Conservation (phyloP, 2,797 vertebrate species). For the Clangula hyemalis region DNA sequence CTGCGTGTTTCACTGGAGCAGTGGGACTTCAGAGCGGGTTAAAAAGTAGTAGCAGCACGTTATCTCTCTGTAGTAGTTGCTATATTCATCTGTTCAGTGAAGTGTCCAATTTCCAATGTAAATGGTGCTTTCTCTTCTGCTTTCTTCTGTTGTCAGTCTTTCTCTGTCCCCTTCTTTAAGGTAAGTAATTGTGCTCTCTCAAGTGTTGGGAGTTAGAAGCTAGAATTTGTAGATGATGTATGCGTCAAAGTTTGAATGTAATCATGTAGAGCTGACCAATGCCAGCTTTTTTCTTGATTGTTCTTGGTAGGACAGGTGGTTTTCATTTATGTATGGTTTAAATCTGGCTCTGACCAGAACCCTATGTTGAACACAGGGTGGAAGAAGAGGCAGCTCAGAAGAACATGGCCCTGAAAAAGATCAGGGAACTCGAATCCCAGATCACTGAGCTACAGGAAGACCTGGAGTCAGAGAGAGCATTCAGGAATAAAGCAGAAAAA, state of each 20-base stretch:
- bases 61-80: neutral
- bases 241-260: neutral
- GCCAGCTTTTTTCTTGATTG: neutral
- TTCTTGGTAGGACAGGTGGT: neutral
- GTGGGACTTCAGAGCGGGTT: neutral
- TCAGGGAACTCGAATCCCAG: constrained; percentile 95
- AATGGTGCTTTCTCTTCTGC: constrained; percentile 44
- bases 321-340: neutral
- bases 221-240: neutral
- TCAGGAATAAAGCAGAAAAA: constrained; percentile 93
- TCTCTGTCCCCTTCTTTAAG: constrained; percentile 21
- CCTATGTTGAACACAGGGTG: constrained; percentile 80
- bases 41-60: neutral
- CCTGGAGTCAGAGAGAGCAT: constrained; percentile 90
- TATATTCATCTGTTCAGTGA: neutral
- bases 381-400: constrained; percentile 97
- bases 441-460: constrained; percentile 96
- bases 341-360: neutral
- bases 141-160: constrained; percentile 38
- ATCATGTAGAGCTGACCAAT: neutral
- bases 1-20: neutral
- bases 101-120: neutral
- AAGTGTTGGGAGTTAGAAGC: neutral
- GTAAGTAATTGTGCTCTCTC: neutral
- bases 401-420: constrained; percentile 95